Evolutionary conservation across 2,888 invertebrate genomes (phyloP).

Genomic region (Ectemnius lituratus): DNA sequence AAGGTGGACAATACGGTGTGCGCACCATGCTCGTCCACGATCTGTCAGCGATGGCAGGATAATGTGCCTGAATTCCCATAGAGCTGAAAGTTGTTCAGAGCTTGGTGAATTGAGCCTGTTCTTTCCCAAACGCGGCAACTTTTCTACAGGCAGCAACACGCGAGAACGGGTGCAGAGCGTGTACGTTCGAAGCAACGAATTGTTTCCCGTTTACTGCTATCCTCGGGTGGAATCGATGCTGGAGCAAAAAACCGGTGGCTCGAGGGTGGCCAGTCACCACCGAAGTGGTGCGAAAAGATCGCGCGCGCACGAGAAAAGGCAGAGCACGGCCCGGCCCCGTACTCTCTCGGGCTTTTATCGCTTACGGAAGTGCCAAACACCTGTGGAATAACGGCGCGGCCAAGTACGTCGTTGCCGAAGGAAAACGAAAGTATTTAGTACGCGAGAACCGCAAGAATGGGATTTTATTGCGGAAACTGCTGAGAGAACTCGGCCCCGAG

Average conservation of each 20-base stretch:
- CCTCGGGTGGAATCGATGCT: constrained; percentile 46
- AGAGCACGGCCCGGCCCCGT: constrained; percentile 69
- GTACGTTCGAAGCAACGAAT: constrained; percentile 44
- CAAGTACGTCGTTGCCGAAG: constrained; percentile 72
- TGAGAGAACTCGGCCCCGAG: neutral
- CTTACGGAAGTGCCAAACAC: constrained; percentile 77
- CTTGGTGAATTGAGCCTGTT: no score
- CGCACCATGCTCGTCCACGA: constrained; percentile 65
- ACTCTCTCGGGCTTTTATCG: constrained; percentile 72
- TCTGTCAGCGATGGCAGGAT: constrained; percentile 46
- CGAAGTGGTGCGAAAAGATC: constrained; percentile 55
- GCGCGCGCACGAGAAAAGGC: constrained; percentile 64
- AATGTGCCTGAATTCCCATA: no score
- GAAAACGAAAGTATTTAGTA: constrained; percentile 71
- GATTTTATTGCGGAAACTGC: constrained; percentile 53
- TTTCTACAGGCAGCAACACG: no score
- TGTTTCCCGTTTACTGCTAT: constrained; percentile 38
- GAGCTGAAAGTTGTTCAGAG: no score
- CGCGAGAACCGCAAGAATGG: constrained; percentile 62
- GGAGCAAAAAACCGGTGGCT: constrained; percentile 20
- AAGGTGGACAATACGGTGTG: constrained; percentile 69
- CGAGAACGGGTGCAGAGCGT: constrained; percentile 23
- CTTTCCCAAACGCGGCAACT: no score
- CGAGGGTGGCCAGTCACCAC: constrained; percentile 42
- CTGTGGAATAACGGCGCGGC: constrained; percentile 76